Evolutionary conservation across 2,113 vertebrate genomes (phyloP), one percentile per base, ranked within the genome.

Genomic region (Brachyistius frenatus): DNA sequence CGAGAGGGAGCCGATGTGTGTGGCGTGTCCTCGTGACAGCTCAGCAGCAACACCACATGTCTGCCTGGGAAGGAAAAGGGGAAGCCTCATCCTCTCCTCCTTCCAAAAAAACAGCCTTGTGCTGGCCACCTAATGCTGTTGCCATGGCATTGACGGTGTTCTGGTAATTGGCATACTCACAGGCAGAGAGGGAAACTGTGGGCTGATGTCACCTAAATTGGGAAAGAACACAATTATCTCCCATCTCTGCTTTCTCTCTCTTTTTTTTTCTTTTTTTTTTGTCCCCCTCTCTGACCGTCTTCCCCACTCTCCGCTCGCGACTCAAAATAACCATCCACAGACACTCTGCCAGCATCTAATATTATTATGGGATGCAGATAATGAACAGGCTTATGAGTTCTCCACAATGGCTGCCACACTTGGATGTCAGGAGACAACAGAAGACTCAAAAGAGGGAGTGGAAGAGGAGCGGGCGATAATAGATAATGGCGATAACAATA

Each of bases 91-190:
- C 61, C 66, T 69, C 62, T 64, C 63, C 72, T 75, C 64, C 31
- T 73, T 9, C 53, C 61, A 70, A 69, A 23, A 23, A 23, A 83
- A 76, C 79, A 89, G 86, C 84, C 89, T 78, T 33, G 36, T 52
- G 73, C 71, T 64, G 83, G 78, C 86, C 75, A 73, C 79, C 77
- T 88, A 92, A 89, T 52, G 80, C 92, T 93, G 95, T 96, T 96
- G 94, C 96, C 88, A 95, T 96, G 95, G 94, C 47, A 60, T 91
- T 89, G 41, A 41, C 23, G 87, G 80, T 95, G 83, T 92, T 93
- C 87, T 88, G 89, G 89, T 92, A 90, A 88, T 85, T 76, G 88
- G 91, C 76, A 68, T 49, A 66, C 61, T 80, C 39, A 75, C 64
- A 66, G 67, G 69, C 81, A 76, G 53, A 52, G 37, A 61, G 47